A percentile compares a stretch with the other conserved stretches of the same genome.
These are phyloP conservation scores for Ramphastos sulfuratus DNA, from an alignment of 2,113 vertebrate genomes.

Conservation along the genomic window DNA sequence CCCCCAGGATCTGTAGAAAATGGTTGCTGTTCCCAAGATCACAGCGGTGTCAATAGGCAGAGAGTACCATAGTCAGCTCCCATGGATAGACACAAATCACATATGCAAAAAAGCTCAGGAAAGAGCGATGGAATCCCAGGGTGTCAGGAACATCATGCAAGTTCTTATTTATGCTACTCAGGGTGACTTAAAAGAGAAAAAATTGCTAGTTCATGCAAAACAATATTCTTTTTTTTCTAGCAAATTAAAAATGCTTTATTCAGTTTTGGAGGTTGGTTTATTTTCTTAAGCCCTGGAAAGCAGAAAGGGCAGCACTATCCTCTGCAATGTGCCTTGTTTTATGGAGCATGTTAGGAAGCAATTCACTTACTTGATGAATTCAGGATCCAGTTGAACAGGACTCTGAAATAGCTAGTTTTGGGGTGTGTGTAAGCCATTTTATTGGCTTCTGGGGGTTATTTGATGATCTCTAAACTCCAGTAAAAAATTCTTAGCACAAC, in stretches of 20 bases:
- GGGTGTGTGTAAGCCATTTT: background rate
- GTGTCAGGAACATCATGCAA: background rate
- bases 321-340: background rate
- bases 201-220: background rate
- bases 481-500: conserved; percentile 1
- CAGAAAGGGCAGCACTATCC: background rate
- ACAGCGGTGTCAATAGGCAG: background rate
- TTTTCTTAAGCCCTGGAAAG: background rate
- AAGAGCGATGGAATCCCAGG: background rate
- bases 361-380: background rate
- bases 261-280: background rate
- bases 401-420: background rate
- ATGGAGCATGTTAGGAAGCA: background rate
- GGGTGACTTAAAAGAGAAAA: background rate
- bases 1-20: background rate
- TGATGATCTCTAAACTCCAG: background rate
- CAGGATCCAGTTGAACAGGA: background rate
- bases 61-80: background rate
- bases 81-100: background rate
- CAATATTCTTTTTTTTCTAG: background rate
- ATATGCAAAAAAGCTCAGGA: background rate
- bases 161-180: background rate
- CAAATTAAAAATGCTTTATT: background rate
- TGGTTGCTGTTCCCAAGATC: background rate
- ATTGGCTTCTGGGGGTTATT: background rate